Evolutionary conservation across 1,140 invertebrate species (phyloP).

Genomic region (Phymastichus coffea): DNA sequence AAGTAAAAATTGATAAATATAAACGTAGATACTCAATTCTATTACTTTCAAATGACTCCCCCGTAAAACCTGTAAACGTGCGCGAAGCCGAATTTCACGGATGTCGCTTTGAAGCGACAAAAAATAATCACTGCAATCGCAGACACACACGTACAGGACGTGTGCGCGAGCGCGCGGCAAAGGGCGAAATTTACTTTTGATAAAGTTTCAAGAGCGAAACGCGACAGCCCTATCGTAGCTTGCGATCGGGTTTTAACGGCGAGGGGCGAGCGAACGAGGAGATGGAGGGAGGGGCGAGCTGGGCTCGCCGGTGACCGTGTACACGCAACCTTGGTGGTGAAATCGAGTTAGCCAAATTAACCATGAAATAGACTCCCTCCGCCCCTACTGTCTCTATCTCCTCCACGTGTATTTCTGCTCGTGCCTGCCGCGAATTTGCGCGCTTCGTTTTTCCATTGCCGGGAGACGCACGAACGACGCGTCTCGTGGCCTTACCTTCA

Average conservation of each 20-base stretch:
- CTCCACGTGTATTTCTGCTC: slow-evolving; percentile 41
- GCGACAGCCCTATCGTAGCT: slow-evolving; percentile 12
- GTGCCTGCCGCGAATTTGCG: too few relatives aligned
- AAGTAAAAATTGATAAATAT: too few relatives aligned
- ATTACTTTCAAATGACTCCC: too few relatives aligned
- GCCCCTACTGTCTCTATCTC: slow-evolving; percentile 46
- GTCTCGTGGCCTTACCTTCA: too few relatives aligned
- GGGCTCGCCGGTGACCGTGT: neutral
- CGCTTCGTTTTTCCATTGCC: too few relatives aligned
- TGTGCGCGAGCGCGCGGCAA: neutral
- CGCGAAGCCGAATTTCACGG: neutral
- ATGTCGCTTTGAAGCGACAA: slow-evolving; percentile 20
- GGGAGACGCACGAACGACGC: too few relatives aligned
- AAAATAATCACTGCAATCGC: slow-evolving; percentile 17
- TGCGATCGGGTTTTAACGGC: slow-evolving; percentile 6
- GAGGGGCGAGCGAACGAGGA: neutral
- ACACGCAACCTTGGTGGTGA: slow-evolving; percentile 32
- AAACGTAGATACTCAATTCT: too few relatives aligned
- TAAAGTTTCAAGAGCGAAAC: slow-evolving; percentile 12
- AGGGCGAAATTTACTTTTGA: slow-evolving; percentile 23
- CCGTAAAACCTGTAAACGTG: too few relatives aligned
- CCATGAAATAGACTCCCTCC: slow-evolving; percentile 57
- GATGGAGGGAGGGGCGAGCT: neutral
- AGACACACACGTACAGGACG: neutral
- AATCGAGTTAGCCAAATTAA: slow-evolving; percentile 58